Conservation (phyloP, 35 echinoderm and acorn worm genomes). For the Hemicentrotus pulcherrimus region DNA sequence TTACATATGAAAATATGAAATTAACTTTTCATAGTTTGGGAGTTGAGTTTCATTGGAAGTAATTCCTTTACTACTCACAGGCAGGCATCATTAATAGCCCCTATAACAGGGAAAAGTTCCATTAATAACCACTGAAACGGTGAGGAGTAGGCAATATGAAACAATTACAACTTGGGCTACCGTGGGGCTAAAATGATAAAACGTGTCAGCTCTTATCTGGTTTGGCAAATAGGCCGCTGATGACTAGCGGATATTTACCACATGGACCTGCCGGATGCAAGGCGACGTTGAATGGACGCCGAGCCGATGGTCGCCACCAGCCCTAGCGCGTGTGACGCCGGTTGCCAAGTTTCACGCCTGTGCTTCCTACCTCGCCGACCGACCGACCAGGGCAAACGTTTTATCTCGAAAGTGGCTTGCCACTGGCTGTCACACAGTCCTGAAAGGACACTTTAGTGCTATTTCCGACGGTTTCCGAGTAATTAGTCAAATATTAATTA, state of each 20-base stretch:
- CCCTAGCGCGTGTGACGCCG: background rate
- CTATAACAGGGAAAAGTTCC: no score
- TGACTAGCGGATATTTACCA: constrained; percentile 15
- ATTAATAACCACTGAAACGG: background rate
- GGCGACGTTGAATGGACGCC: background rate
- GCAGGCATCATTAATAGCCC: no score
- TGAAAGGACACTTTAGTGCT: background rate
- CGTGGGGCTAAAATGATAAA: background rate
- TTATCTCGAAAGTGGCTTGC: background rate
- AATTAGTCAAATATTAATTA: constrained; percentile 36
- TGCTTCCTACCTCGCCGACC: background rate
- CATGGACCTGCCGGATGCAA: background rate
- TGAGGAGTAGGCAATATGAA: background rate
- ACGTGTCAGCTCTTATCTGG: background rate
- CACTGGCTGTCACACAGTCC: background rate
- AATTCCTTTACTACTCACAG: no score
- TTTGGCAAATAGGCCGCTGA: background rate
- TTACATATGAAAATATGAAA: no score
- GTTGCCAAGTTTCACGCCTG: constrained; percentile 15
- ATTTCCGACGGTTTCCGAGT: background rate
- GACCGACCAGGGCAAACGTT: background rate
- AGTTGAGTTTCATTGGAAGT: no score
- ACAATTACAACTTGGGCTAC: background rate
- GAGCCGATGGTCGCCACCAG: background rate
- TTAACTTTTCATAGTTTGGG: no score